Base-by-base conservation (phyloP, 2,113 vertebrate species). In the Podocnemis expansa region DNA sequence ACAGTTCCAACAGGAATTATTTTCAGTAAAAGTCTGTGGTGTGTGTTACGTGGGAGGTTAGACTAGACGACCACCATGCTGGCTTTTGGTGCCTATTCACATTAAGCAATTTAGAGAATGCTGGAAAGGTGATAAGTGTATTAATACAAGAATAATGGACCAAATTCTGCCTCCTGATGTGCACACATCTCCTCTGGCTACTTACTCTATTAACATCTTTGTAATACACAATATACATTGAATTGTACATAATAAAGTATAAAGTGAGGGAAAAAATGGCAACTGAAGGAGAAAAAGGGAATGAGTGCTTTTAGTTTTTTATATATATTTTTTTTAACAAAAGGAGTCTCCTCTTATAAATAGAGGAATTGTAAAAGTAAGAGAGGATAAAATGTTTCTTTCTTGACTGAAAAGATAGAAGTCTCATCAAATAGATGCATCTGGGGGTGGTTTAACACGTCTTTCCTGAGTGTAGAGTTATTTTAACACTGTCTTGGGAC, bases 401-500 rank as follows among this genome's bases (percentile, higher is more conserved):
- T 54, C 85, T 94, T 80, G 78, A 84, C 51, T 92, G 80, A 87
- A 92, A 84, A 55, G 93, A 80, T 6, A 45, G 88, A 88, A 85
- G 85, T 86, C 83, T 93, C 51, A 78, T 89, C 91, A 88, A 70
- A 13, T 49, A 88, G 85, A 63, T 47, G 19, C 29, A 41, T 41
- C 10, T 85, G 91, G 54, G 80, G 93, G 91, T 47, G 78, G 84
- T 86, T 95, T 93, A 76, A 87, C 34, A 1, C 86, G 93, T 91
- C 52, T 94, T 93, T 81, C 82, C 25, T 78, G 80, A 67, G 31
- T 76, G 45, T 80, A 75, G 41, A 56, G 83, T 84, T 91, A 83
- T 92, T 93, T 96, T 94, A 93, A 95, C 70, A 91, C 73, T 17
- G 51, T 91, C 78, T 52, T 58, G 56, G 93, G 87, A 84, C 89